Evolutionary conservation across 2,113 vertebrate species (phyloP), one percentile per base, ranked within the genome.

Genomic region (Pedionomus torquatus): DNA sequence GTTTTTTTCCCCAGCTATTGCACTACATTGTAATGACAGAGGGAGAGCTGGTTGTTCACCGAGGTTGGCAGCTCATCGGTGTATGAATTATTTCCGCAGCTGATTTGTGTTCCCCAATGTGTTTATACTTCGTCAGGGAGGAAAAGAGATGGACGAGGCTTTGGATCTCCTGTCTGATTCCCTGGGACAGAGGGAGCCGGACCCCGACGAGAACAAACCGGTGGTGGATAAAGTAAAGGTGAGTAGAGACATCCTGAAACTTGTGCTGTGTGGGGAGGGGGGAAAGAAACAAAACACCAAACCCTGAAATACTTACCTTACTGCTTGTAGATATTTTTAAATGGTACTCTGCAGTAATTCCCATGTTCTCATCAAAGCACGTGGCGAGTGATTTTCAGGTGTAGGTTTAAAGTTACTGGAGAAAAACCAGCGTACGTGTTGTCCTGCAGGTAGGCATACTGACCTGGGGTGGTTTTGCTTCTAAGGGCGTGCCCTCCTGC

Each of bases 161-260:
- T 71, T 98, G 83, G 97, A 98, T 96, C 89, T 98, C 69, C 96
- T 98, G 13, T 98, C 98, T 14, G 97, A 98, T 71, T 97, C 97
- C 52, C 83, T 98, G 58, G 98, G 98, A 6, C 89, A 98, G 74
- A 98, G 97, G 49, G 89, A 98, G n/a, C 97, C 97, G 13, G 98
- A 98, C 43, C 98, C 98, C 19, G 91, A 98, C 77, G 98, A 98
- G 65, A 95, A 93, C 92, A 98, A 98, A 75, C 97, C 98, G 4
- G 3, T 98, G 72, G 97, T 98, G 68, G 98, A 98, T 95, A 94
- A 98, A 98, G 95, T 98, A 66, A 98, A 98, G 98, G 98, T 98
- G 97, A 93, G 17, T 82, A 51, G 63, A 94, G 21, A 43, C 10
- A 5, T 58, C 49, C 15, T 74, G 44, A 54, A 83, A 60, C 6